Base-by-base conservation (phyloP, 2,888 invertebrate species). In the Pomacea canaliculata region DNA sequence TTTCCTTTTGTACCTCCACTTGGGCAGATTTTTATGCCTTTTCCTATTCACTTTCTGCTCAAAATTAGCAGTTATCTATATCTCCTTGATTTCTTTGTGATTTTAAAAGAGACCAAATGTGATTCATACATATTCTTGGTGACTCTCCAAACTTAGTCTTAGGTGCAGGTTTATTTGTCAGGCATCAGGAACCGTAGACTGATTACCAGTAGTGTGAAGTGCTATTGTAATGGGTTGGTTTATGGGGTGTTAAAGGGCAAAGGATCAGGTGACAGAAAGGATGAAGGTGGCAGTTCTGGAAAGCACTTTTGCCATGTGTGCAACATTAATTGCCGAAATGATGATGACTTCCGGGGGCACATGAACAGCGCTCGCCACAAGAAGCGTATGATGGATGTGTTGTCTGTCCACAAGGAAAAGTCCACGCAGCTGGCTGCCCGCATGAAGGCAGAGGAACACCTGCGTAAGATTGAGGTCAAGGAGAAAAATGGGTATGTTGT, bases 371-470 rank as follows among this genome's bases (percentile, higher is more conserved):
- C 78, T 37, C 82, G 83, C 46, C 88, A 88, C 80, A 79, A 78
- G 60, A 80, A 81, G 49, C 84, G 85, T 70, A 87, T 88, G 86
- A 80, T 82, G 23, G 79, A 80, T 8, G 79, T 88, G 60, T 80
- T 83, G 65, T 81, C 81, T n/a, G 79, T 83, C 19, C 82, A 84
- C 46, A 77, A 82, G 70, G 78, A 85, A 37, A 84, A 82, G 67
- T 79, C 82, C 4, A 76, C 76, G 19, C 83, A 86, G 71, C 76
- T 85, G 19, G 77, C 77, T 49, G 82, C 82, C n/a, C 79, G 88
- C 48, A 79, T 85, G 70, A 84, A 85, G 79, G 88, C 87, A 1
- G 85, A 87, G 79, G 85, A 86, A 73, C 88, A 88, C 76, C 80
- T 88, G 13, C 73, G 86, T 18, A 82, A 83, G 59, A 85, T 88